Conservation (phyloP, 2,797 vertebrate genomes). For the Hypotaenidia philippensis region DNA sequence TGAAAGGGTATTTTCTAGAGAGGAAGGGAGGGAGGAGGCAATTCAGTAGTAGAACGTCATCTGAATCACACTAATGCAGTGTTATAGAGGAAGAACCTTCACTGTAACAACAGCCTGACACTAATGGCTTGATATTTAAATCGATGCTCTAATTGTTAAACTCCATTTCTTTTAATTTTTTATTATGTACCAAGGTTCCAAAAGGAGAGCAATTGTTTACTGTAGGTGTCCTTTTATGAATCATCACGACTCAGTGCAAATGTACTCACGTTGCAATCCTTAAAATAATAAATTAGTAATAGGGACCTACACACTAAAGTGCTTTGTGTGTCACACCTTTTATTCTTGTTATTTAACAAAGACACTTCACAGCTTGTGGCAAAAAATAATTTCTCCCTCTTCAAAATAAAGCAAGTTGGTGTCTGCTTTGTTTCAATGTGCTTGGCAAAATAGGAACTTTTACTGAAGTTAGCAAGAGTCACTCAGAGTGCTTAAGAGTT, state of each 20-base stretch:
- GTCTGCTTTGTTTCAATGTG: background rate
- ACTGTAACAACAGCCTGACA: background rate
- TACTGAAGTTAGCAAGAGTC: background rate
- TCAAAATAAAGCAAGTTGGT: background rate
- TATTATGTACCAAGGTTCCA: background rate
- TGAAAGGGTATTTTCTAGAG: background rate
- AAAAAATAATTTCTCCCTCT: background rate
- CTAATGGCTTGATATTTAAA: background rate
- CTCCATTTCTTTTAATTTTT: background rate
- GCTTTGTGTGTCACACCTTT: background rate
- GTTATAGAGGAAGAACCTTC: background rate
- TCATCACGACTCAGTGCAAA: background rate
- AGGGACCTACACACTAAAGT: background rate
- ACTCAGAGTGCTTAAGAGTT: background rate
- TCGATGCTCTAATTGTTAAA: background rate
- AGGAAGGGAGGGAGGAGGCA: background rate
- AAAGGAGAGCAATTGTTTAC: background rate
- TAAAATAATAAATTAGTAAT: conserved; percentile 10
- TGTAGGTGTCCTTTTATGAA: background rate
- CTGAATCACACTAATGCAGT: background rate
- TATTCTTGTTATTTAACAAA: background rate
- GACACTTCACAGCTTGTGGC: background rate
- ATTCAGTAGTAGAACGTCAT: background rate
- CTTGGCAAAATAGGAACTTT: background rate
- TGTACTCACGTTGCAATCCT: background rate